phyloP scores from a whole-genome alignment of 1,140 invertebrate species.

The Drosophila subpulchrella region DNA sequence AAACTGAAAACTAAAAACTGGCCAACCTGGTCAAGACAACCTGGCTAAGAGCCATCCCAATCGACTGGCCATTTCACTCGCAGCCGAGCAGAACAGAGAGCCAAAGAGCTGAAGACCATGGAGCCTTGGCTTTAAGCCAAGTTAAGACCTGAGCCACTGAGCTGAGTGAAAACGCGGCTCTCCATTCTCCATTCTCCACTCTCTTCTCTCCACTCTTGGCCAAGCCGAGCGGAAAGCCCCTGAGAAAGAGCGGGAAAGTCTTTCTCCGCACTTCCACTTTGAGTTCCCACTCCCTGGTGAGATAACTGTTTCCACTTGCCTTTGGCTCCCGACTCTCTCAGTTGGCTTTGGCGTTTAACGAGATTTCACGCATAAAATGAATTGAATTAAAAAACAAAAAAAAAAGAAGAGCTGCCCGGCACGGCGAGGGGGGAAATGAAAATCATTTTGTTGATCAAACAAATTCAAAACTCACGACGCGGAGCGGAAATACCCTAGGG shows the following conservation, averaged over 20 bases:
- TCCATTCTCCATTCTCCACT: not conserved
- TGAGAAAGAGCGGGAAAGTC: constrained; percentile 20
- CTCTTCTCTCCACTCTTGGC: constrained; percentile 2
- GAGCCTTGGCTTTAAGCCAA: too few relatives aligned
- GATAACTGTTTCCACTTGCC: constrained; percentile 44
- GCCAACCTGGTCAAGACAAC: constrained; percentile 54
- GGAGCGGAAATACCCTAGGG: constrained; percentile 8
- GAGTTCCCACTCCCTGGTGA: constrained; percentile 13
- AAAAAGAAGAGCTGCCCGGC: too few relatives aligned
- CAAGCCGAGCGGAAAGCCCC: constrained; percentile 51
- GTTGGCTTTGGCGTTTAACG: constrained; percentile 64
- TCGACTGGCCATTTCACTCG: constrained; percentile 72
- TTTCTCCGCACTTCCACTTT: constrained; percentile 1
- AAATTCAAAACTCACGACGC: not conserved
- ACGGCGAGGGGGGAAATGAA: constrained; percentile 14
- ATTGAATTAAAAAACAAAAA: constrained; percentile 60
- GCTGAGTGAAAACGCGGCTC: constrained; percentile 48
- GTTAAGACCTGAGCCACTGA: not conserved
- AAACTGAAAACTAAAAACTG: constrained; percentile 40
- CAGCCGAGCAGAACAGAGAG: constrained; percentile 65
- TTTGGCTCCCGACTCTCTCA: constrained; percentile 9
- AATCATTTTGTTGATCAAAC: constrained; percentile 31
- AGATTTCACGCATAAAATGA: constrained; percentile 80
- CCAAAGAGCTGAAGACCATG: not conserved
- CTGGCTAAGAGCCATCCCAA: constrained; percentile 8